Conservation (phyloP, 2,797 vertebrate genomes). For the Sebastes vulpes region DNA sequence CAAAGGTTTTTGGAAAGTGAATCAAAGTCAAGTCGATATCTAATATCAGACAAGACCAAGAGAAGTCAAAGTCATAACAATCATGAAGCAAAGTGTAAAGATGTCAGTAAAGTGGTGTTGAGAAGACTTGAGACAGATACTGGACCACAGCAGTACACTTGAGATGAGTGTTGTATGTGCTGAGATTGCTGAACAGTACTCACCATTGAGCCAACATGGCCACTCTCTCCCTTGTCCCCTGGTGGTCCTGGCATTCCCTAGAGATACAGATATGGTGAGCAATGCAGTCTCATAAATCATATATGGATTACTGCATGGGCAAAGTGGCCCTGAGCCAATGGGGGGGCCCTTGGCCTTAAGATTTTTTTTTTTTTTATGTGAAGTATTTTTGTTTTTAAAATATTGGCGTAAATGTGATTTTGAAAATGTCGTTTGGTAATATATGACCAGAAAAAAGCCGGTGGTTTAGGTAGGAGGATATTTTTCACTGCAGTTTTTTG, state of each 20-base stretch:
- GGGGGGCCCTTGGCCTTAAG: too few species aligned
- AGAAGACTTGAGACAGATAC: conserved; percentile 14
- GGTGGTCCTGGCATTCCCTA: conserved; percentile 91
- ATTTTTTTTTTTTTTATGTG: too few species aligned
- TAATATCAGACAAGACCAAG: neutral
- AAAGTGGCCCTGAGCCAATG: neutral
- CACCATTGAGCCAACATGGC: conserved; percentile 91
- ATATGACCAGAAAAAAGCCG: too few species aligned
- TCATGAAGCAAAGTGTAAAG: neutral
- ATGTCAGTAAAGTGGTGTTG: conserved; percentile 17
- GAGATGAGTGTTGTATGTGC: conserved; percentile 14
- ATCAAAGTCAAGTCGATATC: neutral
- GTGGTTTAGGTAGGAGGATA: too few species aligned
- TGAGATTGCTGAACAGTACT: conserved; percentile 32
- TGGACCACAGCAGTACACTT: neutral
- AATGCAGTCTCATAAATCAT: neutral
- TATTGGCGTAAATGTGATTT: too few species aligned
- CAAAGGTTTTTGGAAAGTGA: conserved; percentile 6
- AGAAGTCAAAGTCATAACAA: conserved; percentile 23
- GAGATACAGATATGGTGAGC: conserved; percentile 26
- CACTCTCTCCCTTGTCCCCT: conserved; percentile 92
- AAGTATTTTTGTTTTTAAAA: too few species aligned
- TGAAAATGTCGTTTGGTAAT: too few species aligned
- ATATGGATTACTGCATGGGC: neutral
- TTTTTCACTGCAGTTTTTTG: too few species aligned